These are phyloP conservation scores for Notiomystis cincta DNA, from an alignment of 2,113 vertebrate genomes.

Conservation along the genomic window DNA sequence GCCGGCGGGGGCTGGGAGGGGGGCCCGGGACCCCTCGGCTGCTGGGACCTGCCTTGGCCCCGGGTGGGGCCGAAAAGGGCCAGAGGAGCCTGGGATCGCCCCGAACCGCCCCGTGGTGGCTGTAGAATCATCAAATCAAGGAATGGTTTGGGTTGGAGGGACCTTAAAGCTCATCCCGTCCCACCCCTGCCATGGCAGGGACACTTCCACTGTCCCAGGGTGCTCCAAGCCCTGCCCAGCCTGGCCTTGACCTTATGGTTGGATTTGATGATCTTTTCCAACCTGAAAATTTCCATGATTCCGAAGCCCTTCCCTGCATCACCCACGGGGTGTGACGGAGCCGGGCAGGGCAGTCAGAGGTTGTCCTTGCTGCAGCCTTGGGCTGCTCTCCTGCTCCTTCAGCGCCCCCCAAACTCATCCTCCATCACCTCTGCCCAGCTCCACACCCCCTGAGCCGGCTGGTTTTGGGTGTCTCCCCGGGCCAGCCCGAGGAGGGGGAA, in stretches of 20 bases:
- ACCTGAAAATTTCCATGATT: rapidly evolving
- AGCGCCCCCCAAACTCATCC: rapidly evolving
- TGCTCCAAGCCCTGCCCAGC: not conserved
- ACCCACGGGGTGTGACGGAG: rapidly evolving
- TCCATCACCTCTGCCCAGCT: not conserved
- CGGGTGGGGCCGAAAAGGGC: rapidly evolving
- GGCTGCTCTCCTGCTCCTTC: not conserved
- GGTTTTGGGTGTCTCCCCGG: not conserved
- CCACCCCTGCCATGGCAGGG: not conserved
- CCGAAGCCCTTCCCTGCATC: rapidly evolving
- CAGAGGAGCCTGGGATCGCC: not conserved
- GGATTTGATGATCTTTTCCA: not conserved
- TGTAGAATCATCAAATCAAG: not conserved
- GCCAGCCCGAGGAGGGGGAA: rapidly evolving
- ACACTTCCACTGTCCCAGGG: not conserved
- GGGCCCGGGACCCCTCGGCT: not conserved
- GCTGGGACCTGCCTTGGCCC: not conserved
- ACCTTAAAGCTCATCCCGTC: not conserved
- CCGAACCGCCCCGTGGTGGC: rapidly evolving
- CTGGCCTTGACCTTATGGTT: not conserved
- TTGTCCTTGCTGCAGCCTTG: rapidly evolving
- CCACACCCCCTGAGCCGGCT: rapidly evolving
- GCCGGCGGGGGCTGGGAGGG: not conserved
- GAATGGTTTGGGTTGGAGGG: not conserved
- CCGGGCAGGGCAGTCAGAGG: rapidly evolving